Conservation (phyloP, 2,888 invertebrate species). For the Adelognathus sp. region DNA sequence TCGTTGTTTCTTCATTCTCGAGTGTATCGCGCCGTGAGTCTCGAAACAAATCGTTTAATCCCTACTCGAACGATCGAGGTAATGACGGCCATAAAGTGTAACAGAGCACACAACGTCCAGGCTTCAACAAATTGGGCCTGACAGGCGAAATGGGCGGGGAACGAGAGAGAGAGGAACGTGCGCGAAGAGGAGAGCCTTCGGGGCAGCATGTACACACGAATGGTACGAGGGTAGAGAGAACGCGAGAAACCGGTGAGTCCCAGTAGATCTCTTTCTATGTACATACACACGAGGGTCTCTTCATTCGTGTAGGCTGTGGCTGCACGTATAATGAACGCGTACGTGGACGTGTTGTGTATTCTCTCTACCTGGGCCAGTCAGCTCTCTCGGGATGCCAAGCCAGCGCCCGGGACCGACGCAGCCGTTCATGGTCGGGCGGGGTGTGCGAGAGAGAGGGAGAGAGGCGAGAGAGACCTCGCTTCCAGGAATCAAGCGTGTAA, state of each 20-base stretch:
- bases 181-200: conserved; percentile 33
- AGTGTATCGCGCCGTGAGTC: conserved; percentile 20
- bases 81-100: conserved; percentile 80
- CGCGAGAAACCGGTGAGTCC: conserved; percentile 16
- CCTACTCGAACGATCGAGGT: conserved; percentile 76
- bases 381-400: conserved; percentile 50
- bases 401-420: conserved; percentile 40
- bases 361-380: conserved; percentile 58
- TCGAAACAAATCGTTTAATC: conserved; percentile 79
- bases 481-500: conserved; percentile 78
- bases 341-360: conserved; percentile 59
- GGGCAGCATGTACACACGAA: conserved; percentile 15
- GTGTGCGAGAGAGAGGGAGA: conserved; percentile 13
- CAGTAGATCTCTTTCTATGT: conserved; percentile 3
- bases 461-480: conserved; percentile 70
- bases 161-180: not conserved
- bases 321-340: conserved; percentile 46
- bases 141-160: conserved; percentile 76
- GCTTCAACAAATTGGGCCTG: conserved; percentile 78
- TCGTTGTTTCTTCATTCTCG: not conserved
- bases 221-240: conserved; percentile 5
- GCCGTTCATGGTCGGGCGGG: not conserved
- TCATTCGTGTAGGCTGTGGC: conserved; percentile 1
- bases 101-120: conserved; percentile 71
- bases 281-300: not conserved